These are phyloP conservation scores for Lytechinus variegatus DNA, from an alignment of 35 echinoderm and acorn worm genomes.

Conservation along the genomic window DNA sequence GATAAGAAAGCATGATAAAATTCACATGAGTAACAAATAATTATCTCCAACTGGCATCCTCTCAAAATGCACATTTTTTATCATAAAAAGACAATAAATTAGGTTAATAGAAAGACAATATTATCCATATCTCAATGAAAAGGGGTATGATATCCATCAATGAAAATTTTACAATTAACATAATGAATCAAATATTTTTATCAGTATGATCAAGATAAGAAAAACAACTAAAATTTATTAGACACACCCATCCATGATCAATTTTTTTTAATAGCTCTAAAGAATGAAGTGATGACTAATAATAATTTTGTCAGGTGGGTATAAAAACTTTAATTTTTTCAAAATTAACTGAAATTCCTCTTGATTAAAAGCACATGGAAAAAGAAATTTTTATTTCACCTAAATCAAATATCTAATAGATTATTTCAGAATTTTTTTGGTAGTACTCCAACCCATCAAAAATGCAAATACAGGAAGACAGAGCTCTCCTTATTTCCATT, in stretches of 20 bases:
- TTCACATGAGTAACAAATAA: not conserved
- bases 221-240: not conserved
- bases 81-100: not conserved
- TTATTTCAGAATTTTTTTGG: not conserved
- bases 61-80: constrained; percentile 3
- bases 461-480: not conserved
- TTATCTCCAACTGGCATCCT: not conserved
- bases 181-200: not conserved
- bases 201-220: not conserved
- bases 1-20: constrained; percentile 20
- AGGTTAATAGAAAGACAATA: not conserved
- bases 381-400: no score
- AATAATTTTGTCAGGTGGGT: not conserved
- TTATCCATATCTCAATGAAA: not conserved
- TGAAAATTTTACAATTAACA: no score
- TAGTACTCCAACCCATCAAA: no score
- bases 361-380: not conserved
- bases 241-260: no score
- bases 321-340: not conserved
- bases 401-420: not conserved
- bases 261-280: not conserved
- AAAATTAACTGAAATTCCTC: no score
- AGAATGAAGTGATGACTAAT: not conserved
- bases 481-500: not conserved
- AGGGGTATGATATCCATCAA: not conserved